phyloP scores from a whole-genome alignment of 1,140 invertebrate species.

The Ylistrum balloti region DNA sequence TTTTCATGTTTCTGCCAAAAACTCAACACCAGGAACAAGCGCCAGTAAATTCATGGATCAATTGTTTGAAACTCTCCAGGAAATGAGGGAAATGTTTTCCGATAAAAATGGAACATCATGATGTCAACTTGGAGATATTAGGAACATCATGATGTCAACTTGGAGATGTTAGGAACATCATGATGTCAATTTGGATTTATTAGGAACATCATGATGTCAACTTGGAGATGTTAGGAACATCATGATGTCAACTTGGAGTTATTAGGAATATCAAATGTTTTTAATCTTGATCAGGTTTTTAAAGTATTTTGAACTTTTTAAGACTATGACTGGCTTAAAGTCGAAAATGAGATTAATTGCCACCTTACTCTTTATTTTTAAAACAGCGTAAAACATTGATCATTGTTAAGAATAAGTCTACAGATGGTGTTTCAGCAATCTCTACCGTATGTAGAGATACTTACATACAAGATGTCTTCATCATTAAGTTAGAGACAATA shows the following conservation, averaged over 20 bases:
- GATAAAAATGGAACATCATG: slow-evolving; percentile 31
- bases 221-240: background rate
- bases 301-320: background rate
- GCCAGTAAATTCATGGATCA: slow-evolving; percentile 82
- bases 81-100: slow-evolving; percentile 81
- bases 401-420: too few relatives aligned
- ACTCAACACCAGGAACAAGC: slow-evolving; percentile 80
- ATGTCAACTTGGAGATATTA: background rate
- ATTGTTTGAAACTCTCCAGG: slow-evolving; percentile 82
- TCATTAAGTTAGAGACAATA: too few relatives aligned
- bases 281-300: too few relatives aligned
- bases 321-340: too few relatives aligned
- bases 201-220: slow-evolving; percentile 20
- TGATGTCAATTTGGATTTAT: background rate
- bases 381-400: too few relatives aligned
- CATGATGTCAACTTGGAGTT: too few relatives aligned
- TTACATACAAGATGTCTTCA: too few relatives aligned
- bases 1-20: slow-evolving; percentile 84
- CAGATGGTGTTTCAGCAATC: too few relatives aligned
- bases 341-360: too few relatives aligned
- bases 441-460: too few relatives aligned
- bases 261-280: too few relatives aligned
- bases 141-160: slow-evolving; percentile 23
- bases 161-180: background rate
- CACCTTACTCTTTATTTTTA: too few relatives aligned